Evolutionary conservation across 2,888 invertebrate species (phyloP).

Genomic region (Leptopilina myrica): DNA sequence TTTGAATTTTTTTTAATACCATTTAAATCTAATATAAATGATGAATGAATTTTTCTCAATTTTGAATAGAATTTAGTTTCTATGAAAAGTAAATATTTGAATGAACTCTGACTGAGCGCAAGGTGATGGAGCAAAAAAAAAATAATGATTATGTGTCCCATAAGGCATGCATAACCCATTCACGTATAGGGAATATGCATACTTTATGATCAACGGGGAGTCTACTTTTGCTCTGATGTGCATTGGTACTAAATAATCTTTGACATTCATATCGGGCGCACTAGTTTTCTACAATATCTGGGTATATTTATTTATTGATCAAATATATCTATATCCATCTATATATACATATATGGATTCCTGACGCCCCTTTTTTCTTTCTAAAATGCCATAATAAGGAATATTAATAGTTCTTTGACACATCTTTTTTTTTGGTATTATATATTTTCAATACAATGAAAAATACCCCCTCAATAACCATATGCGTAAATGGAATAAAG

Average conservation of each 20-base stretch:
- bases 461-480: slow-evolving; percentile 59
- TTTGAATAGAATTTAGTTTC: neutral
- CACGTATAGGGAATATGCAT: slow-evolving; percentile 44
- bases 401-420: slow-evolving; percentile 55
- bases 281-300: slow-evolving; percentile 47
- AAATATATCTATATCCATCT: neutral
- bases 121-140: neutral
- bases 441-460: slow-evolving; percentile 17
- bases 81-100: neutral
- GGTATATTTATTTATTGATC: slow-evolving; percentile 48
- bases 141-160: slow-evolving; percentile 32
- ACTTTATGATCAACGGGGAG: slow-evolving; percentile 44
- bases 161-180: slow-evolving; percentile 36
- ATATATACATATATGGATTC: neutral
- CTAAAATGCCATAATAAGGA: slow-evolving; percentile 54
- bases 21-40: too few species aligned
- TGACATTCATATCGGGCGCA: slow-evolving; percentile 46
- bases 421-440: slow-evolving; percentile 20
- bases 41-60: too few species aligned
- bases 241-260: slow-evolving; percentile 51
- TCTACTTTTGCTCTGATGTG: slow-evolving; percentile 17
- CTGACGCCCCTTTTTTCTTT: slow-evolving; percentile 38
- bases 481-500: slow-evolving; percentile 71
- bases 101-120: neutral
- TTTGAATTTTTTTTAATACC: too few species aligned